Conservation (phyloP, 53 echinoderm and acorn worm species). For the Holothuria scabra region DNA sequence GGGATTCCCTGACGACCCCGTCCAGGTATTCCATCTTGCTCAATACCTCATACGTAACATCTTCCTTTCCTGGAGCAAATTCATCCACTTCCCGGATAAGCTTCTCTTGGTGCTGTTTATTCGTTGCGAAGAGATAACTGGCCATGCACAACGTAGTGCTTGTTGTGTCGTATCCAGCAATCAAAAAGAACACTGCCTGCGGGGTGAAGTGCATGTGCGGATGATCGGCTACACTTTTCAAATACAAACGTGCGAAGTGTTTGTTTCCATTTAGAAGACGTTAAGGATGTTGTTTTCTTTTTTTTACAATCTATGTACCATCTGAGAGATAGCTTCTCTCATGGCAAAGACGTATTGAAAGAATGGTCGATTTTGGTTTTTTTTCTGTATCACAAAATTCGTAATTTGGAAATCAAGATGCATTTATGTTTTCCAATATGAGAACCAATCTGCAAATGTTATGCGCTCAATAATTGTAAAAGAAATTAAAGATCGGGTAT, state of each 20-base stretch:
- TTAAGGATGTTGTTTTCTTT: too few relatives aligned
- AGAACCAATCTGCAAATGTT: too few relatives aligned
- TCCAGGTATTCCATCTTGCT: conserved; percentile 77
- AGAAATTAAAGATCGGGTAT: too few relatives aligned
- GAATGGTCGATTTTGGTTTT: too few relatives aligned
- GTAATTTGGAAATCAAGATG: too few relatives aligned
- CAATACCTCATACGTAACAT: conserved; percentile 61
- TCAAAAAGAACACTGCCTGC: conserved; percentile 69
- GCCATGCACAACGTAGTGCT: conserved; percentile 59
- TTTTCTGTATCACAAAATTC: too few relatives aligned
- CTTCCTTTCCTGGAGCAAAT: conserved; percentile 63
- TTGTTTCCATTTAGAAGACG: too few relatives aligned
- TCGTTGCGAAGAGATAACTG: conserved; percentile 64
- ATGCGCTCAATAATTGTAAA: too few relatives aligned
- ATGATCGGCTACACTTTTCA: not conserved
- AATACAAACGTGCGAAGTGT: not conserved
- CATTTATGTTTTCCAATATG: too few relatives aligned
- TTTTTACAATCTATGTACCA: not conserved
- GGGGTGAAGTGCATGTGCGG: not conserved
- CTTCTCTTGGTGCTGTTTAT: conserved; percentile 71
- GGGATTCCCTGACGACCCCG: conserved; percentile 65
- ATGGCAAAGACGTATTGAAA: too few relatives aligned
- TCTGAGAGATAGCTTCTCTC: not conserved
- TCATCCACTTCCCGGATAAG: conserved; percentile 71
- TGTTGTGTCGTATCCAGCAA: conserved; percentile 81